Conservation (phyloP, 1,140 invertebrate species). For the Zaprionus vittiger region DNA sequence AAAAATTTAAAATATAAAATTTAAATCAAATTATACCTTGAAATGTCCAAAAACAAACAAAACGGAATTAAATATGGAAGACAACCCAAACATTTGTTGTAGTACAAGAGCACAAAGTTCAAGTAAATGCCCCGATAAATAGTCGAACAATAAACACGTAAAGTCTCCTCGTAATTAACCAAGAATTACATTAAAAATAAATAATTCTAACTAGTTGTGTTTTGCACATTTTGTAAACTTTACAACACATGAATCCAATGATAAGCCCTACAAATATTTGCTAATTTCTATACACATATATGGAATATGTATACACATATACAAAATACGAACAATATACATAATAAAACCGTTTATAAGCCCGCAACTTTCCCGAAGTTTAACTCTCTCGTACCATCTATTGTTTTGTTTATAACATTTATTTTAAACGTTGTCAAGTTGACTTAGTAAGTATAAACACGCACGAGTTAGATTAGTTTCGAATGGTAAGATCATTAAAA, state of each 20-base stretch:
- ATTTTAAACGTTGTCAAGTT: conserved; percentile 36
- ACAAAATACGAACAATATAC: conserved; percentile 67
- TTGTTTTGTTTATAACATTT: conserved; percentile 33
- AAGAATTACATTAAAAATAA: conserved; percentile 48
- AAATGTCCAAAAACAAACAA: conserved; percentile 46
- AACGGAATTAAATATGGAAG: conserved; percentile 4
- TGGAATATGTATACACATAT: conserved; percentile 44
- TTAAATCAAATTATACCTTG: conserved; percentile 70
- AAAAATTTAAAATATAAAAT: conserved; percentile 40
- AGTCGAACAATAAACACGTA: conserved; percentile 60
- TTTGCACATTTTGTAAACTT: conserved; percentile 82
- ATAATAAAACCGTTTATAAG: conserved; percentile 78
- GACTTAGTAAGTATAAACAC: conserved; percentile 10
- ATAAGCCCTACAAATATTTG: conserved; percentile 52
- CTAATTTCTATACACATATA: conserved; percentile 57
- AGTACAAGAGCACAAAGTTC: conserved; percentile 39
- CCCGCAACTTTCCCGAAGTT: conserved; percentile 42
- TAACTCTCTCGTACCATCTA: neutral
- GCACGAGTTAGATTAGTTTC: neutral
- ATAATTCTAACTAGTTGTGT: conserved; percentile 73
- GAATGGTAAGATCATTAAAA: neutral
- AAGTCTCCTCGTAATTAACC: conserved; percentile 44
- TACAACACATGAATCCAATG: conserved; percentile 64
- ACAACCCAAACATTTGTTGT: conserved; percentile 37
- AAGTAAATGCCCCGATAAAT: conserved; percentile 48